These are phyloP conservation scores for Pyrrhosoma nymphula DNA, from an alignment of 2,888 invertebrate genomes.

Conservation along the genomic window DNA sequence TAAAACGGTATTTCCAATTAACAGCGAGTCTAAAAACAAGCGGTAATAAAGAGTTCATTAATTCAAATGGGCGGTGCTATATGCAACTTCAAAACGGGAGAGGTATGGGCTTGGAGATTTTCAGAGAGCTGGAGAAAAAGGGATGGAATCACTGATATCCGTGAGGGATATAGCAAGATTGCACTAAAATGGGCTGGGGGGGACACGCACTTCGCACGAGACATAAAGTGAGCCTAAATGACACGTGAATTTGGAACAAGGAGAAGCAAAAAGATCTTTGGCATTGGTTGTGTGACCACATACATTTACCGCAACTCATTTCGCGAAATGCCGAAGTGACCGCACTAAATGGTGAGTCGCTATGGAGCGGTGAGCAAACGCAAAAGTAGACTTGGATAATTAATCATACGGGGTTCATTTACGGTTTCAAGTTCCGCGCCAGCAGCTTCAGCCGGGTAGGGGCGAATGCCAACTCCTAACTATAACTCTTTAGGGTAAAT, in stretches of 20 bases:
- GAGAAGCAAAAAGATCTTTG: background rate
- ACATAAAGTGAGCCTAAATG: background rate
- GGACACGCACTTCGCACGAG: background rate
- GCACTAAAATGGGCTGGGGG: background rate
- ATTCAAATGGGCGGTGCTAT: no score
- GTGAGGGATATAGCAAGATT: no score
- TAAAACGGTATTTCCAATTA: no score
- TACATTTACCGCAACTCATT: background rate
- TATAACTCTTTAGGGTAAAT: background rate
- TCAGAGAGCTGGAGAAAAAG: no score
- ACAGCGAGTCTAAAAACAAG: no score
- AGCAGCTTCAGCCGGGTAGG: background rate
- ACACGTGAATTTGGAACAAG: background rate
- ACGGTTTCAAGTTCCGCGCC: background rate
- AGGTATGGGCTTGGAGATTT: no score
- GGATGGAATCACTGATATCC: no score
- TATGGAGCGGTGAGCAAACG: background rate
- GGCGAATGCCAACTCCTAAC: background rate
- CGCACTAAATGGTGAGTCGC: background rate
- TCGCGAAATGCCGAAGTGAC: background rate
- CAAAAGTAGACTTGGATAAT: background rate
- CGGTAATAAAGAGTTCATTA: no score
- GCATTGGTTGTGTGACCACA: background rate
- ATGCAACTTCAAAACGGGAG: no score
- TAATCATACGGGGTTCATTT: slow-evolving; percentile 25